These are phyloP conservation scores for Mormyrops boulengeri DNA, from an alignment of 2,797 vertebrate species.

Conservation along the genomic window DNA sequence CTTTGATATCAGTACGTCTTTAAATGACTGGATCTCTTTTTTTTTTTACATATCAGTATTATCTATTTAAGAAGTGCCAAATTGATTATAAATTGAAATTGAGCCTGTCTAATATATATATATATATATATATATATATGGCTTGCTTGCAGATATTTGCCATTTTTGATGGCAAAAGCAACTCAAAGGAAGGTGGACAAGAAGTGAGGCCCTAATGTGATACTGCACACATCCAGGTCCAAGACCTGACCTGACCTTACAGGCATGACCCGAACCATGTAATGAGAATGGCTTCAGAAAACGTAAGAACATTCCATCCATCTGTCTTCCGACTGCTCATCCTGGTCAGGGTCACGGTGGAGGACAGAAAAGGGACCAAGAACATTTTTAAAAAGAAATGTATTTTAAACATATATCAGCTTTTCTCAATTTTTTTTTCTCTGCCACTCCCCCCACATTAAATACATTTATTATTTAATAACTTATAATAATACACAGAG, in stretches of 20 bases:
- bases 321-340: background rate
- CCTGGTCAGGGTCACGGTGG: background rate
- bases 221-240: background rate
- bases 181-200: background rate
- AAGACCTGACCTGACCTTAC: background rate
- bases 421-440: background rate
- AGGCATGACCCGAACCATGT: background rate
- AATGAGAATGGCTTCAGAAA: constrained; percentile 8
- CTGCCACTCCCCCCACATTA: background rate
- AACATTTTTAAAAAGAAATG: background rate
- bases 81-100: background rate
- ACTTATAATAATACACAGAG: background rate
- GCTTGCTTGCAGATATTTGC: background rate
- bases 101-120: background rate
- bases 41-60: constrained; percentile 38
- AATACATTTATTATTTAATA: background rate
- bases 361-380: background rate
- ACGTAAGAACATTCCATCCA: background rate
- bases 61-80: background rate
- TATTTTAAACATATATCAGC: background rate
- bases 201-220: background rate
- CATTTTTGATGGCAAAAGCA: background rate
- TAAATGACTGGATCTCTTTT: constrained; percentile 50
- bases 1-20: constrained; percentile 78
- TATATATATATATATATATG: background rate